Percentiles rank a stretch among this genome's conserved stretches.
Conservation (phyloP, 1,140 invertebrate species). For the Hirudo medicinalis region DNA sequence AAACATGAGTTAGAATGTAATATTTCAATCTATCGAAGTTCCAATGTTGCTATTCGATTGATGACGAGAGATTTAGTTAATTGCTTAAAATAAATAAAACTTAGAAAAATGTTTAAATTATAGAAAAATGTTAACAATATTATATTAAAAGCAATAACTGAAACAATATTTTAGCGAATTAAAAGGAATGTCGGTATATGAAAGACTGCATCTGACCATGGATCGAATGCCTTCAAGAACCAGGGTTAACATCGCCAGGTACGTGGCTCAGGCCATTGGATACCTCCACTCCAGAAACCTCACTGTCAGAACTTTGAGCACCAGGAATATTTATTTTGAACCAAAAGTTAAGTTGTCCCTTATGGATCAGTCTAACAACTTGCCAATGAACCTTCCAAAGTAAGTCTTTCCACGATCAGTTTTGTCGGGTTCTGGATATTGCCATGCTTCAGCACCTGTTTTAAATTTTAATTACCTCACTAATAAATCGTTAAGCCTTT, state of each 20-base stretch:
- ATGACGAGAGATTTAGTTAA: too few relatives aligned
- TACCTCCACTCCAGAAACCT: slow-evolving; percentile 45
- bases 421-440: too few relatives aligned
- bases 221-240: slow-evolving; percentile 32
- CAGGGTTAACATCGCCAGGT: slow-evolving; percentile 34
- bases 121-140: too few relatives aligned
- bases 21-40: too few relatives aligned
- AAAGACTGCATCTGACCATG: slow-evolving; percentile 33
- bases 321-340: slow-evolving; percentile 43
- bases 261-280: slow-evolving; percentile 41
- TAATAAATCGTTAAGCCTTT: too few relatives aligned
- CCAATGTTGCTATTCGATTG: too few relatives aligned
- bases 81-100: too few relatives aligned
- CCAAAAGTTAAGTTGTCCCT: slow-evolving; percentile 42
- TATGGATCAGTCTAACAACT: slow-evolving; percentile 34
- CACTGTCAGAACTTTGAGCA: slow-evolving; percentile 40
- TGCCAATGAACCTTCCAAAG: neutral
- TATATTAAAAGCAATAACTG: too few relatives aligned
- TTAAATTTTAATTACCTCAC: neutral
- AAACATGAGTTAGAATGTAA: too few relatives aligned
- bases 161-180: slow-evolving; percentile 25
- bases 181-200: slow-evolving; percentile 38
- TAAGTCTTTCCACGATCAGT: neutral
- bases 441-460: too few relatives aligned
- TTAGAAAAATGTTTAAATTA: too few relatives aligned